These are phyloP conservation scores for Euclidia mi DNA, from an alignment of 2,888 invertebrate species.

Conservation along the genomic window DNA sequence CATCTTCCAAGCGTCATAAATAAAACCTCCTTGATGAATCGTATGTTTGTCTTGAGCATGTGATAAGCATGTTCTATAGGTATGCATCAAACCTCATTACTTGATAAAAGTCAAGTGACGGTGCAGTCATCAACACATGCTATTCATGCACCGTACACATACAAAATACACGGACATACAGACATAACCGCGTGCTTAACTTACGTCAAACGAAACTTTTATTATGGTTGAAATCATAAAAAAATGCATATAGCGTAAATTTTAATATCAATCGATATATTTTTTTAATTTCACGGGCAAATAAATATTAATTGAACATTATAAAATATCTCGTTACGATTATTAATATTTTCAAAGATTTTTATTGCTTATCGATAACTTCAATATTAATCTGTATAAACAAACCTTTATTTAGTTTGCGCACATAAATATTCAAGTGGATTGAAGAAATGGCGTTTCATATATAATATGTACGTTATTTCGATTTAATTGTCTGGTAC, in stretches of 20 bases:
- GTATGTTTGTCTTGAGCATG: no score
- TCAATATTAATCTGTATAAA: conserved; percentile 47
- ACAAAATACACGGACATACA: not conserved
- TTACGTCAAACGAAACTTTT: conserved; percentile 14
- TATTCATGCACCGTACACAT: no score
- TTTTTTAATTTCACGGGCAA: conserved; percentile 70
- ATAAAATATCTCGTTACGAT: conserved; percentile 64
- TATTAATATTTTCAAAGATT: conserved; percentile 58
- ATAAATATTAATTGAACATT: conserved; percentile 71
- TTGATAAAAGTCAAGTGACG: no score
- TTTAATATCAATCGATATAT: conserved; percentile 61
- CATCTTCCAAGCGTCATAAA: no score
- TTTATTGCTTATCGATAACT: conserved; percentile 57
- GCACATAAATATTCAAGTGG: conserved; percentile 22
- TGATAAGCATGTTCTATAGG: no score
- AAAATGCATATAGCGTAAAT: conserved; percentile 49
- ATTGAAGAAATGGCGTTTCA: conserved; percentile 8
- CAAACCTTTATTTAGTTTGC: conserved; percentile 38
- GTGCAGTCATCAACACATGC: no score
- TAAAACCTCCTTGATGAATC: no score
- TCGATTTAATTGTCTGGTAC: not conserved
- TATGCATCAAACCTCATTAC: no score
- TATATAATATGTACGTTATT: conserved; percentile 3
- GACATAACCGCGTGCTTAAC: not conserved
- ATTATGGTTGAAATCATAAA: conserved; percentile 51